Conservation (phyloP, 2,888 invertebrate genomes). For the Megamerina dolium region DNA sequence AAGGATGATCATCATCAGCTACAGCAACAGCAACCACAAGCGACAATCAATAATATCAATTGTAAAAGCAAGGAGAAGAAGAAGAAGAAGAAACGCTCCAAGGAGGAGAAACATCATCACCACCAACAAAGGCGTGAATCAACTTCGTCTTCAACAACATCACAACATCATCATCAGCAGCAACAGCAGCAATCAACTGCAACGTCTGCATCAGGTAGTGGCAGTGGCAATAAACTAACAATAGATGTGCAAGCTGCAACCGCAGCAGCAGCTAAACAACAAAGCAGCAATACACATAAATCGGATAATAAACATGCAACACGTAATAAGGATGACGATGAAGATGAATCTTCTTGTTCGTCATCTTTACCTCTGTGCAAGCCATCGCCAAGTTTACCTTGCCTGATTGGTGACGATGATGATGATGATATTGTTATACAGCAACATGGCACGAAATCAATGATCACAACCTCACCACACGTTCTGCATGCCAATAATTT, state of each 20-base stretch:
- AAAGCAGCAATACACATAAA: constrained; percentile 15
- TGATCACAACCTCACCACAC: constrained; percentile 15
- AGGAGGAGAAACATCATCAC: constrained; percentile 68
- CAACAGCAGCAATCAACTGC: constrained; percentile 8
- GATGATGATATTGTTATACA: constrained; percentile 35
- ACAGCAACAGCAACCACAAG: constrained; percentile 18
- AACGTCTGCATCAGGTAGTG: not conserved
- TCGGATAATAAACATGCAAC: constrained; percentile 9
- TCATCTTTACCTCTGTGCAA: constrained; percentile 40
- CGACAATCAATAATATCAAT: constrained; percentile 7
- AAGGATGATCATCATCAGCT: constrained; percentile 7
- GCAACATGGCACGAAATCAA: constrained; percentile 8
- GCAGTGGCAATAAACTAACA: constrained; percentile 29
- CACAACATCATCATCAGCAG: constrained; percentile 13
- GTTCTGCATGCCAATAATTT: too few species aligned
- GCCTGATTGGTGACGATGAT: constrained; percentile 59
- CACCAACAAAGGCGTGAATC: constrained; percentile 30
- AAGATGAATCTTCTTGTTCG: constrained; percentile 36
- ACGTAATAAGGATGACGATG: constrained; percentile 30
- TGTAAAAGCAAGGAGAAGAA: constrained; percentile 66
- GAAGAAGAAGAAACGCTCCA: constrained; percentile 78
- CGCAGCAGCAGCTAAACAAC: constrained; percentile 21
- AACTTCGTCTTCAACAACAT: constrained; percentile 19
- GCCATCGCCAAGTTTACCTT: constrained; percentile 60
- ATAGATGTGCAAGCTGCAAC: constrained; percentile 37